A percentile compares a stretch with the other conserved stretches of the same genome.
Evolutionary conservation across 2,113 vertebrate genomes (phyloP).

Genomic region (Antennarius striatus): DNA sequence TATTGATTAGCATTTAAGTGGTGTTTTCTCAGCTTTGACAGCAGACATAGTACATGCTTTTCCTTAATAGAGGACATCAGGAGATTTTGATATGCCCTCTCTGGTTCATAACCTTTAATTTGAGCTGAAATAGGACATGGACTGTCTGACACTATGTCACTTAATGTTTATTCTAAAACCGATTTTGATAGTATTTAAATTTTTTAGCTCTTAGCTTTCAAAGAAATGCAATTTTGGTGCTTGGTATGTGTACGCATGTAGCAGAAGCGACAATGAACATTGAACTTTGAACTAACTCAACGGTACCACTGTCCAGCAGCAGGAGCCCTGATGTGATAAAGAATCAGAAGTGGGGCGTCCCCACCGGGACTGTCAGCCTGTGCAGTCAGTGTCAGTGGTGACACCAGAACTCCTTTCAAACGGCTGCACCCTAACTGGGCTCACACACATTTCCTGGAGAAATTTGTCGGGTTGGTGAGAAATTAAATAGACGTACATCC

Average conservation of each 20-base stretch:
- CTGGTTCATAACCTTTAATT: no score
- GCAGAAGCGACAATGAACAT: no score
- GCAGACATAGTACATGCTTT: constrained; percentile 24
- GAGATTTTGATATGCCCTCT: constrained; percentile 45
- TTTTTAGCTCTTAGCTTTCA: no score
- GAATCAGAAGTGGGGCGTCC: constrained; percentile 44
- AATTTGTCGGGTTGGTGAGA: constrained; percentile 66
- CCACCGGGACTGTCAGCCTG: constrained; percentile 40
- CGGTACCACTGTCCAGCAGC: constrained; percentile 35
- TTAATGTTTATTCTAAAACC: no score
- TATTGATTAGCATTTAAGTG: constrained; percentile 1
- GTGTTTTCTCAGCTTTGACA: constrained; percentile 35
- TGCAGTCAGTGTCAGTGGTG: constrained; percentile 48
- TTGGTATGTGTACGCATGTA: background rate
- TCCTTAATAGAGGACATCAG: constrained; percentile 24
- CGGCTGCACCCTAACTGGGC: constrained; percentile 56
- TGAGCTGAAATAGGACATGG: no score
- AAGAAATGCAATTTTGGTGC: no score
- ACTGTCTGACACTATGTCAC: no score
- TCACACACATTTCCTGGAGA: constrained; percentile 56
- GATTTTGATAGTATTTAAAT: no score
- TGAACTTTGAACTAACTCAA: constrained; percentile 8
- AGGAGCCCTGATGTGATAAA: constrained; percentile 36
- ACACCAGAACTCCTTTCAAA: constrained; percentile 51
- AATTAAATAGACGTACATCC: constrained; percentile 42